Base-by-base conservation (phyloP, 2,797 vertebrate genomes). In the Carduelis carduelis region DNA sequence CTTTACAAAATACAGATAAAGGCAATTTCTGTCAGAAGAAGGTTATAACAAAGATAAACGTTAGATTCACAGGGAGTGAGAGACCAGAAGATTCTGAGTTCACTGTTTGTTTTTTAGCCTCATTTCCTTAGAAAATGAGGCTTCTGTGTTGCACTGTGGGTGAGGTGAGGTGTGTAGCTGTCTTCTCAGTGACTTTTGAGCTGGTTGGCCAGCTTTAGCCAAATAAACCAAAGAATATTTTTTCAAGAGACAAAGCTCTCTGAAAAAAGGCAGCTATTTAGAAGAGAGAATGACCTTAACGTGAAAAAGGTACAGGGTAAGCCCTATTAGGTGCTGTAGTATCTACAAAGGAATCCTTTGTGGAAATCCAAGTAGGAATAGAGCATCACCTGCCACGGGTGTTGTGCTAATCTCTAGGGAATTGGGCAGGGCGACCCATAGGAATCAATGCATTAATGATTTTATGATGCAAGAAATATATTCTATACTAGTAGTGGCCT, bases 1-100 rank as follows among this genome's bases (percentile, higher is more conserved):
- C 86, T 87, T 91, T 93, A 90, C 80, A 87, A 95, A 95, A 83
- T 76, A 95, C 68, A 94, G 90, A 95, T 95, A 95, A 93, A 96
- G 85, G 69, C 87, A 86, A 93, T 95, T 95, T 64, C 41, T 90
- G 84, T 96, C 93, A 95, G 94, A 92, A 92, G 55, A 61, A 78
- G 59, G 47, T 75, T 93, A 55, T 93, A 93, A 92, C 76, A 76
- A 72, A 93, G 91, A 94, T 79, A 83, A 92, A 86, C 12, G 3
- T 91, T 81, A 72, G 65, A 72, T 93, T 94, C 69, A 63, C 37
- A 83, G 65, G 37, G 84, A 86, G 24, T 46, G 90, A 89, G 69
- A 94, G 34, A 79, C 63, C 37, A 72, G 66, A 85, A 93, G 76
- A 89, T 84, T 74, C 60, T 89, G 57, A 23, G 34, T 91, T 92